phyloP scores from a whole-genome alignment of 2,797 vertebrate species.

The Acipenser transmontanus region DNA sequence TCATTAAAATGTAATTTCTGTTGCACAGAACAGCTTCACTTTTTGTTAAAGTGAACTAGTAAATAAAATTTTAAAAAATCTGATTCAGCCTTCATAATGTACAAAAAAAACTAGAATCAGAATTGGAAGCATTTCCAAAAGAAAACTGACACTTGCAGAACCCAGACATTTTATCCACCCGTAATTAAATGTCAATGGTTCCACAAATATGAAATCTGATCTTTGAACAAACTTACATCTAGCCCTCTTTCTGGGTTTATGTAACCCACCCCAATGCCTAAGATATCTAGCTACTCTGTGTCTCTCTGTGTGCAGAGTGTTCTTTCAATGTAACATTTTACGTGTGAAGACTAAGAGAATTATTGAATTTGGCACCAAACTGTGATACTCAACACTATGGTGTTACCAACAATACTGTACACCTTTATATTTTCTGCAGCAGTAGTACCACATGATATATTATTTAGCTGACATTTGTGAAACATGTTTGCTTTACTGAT shows the following conservation, averaged over 20 bases:
- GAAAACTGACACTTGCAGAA: constrained; percentile 11
- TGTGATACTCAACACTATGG: background rate
- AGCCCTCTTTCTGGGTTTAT: background rate
- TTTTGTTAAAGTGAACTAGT: too few species aligned
- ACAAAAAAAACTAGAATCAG: background rate
- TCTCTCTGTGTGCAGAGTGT: background rate
- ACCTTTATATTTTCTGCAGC: background rate
- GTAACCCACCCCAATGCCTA: background rate
- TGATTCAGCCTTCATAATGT: too few species aligned
- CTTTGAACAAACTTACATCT: background rate
- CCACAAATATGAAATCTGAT: constrained; percentile 6
- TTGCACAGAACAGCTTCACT: too few species aligned
- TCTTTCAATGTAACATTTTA: background rate
- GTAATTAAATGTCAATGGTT: background rate
- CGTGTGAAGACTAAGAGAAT: background rate
- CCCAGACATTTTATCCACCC: constrained; percentile 3
- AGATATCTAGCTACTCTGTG: background rate
- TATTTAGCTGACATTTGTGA: too few species aligned
- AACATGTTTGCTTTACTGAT: too few species aligned
- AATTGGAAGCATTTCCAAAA: background rate
- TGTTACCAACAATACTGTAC: background rate
- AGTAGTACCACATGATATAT: too few species aligned
- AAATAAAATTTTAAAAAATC: background rate
- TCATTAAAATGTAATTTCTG: too few species aligned
- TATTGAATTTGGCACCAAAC: background rate